These are phyloP conservation scores for Hirtodrosophila histrioides DNA, from an alignment of 2,888 invertebrate genomes.

Conservation along the genomic window DNA sequence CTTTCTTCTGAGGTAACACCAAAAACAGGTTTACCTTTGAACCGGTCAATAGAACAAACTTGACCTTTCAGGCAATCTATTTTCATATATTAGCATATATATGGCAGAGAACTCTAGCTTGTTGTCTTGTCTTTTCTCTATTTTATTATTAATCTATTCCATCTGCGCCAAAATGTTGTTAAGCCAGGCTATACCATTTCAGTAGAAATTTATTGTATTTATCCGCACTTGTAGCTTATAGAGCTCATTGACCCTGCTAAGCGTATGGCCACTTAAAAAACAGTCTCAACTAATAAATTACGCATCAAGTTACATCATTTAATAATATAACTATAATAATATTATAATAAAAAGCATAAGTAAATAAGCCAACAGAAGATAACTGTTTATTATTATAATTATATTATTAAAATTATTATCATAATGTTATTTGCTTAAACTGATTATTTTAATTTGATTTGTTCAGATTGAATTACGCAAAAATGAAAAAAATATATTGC, in stretches of 20 bases:
- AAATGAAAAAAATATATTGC: no score
- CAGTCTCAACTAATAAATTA: constrained; percentile 26
- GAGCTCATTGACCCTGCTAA: constrained; percentile 57
- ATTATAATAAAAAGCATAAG: no score
- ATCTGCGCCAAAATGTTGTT: constrained; percentile 7
- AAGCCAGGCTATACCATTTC: constrained; percentile 4
- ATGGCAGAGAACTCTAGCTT: constrained; percentile 7
- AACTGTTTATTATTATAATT: no score
- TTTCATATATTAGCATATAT: constrained; percentile 24
- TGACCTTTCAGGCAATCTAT: constrained; percentile 58
- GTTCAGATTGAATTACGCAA: no score
- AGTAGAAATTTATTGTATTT: constrained; percentile 31
- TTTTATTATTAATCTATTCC: constrained; percentile 7
- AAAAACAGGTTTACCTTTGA: constrained; percentile 43
- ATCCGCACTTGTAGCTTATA: constrained; percentile 31
- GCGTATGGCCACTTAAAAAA: constrained; percentile 18
- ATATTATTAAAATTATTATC: no score
- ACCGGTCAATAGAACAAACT: constrained; percentile 31
- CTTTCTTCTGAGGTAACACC: background rate
- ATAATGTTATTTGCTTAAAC: no score
- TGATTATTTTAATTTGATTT: no score
- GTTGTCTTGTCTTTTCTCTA: background rate
- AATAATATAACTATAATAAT: no score
- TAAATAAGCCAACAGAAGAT: no score
- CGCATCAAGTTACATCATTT: background rate